Base-by-base conservation (phyloP, 2,113 vertebrate species). In the Mohoua ochrocephala region DNA sequence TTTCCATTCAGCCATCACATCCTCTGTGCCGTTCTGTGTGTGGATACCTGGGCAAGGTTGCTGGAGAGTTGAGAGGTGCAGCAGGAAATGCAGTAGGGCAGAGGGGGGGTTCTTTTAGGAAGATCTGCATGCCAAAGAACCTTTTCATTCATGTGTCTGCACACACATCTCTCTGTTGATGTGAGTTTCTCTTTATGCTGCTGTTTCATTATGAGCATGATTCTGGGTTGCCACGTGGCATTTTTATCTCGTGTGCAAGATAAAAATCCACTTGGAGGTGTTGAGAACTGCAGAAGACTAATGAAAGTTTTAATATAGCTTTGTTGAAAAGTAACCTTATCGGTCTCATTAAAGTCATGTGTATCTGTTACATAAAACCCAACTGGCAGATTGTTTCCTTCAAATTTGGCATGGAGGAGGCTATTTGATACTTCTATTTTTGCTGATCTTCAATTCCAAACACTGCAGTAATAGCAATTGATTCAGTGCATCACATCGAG, bases 321-420 rank as follows among this genome's bases (percentile, higher is more conserved):
- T 87, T 96, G 95, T 64, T 96, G 96, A 96, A 96, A 96, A 93
- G 91, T 53, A 75, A 77, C n/a, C 73, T 95, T 95, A 91, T 94
- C 67, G 0, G 63, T 78, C 79, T 65, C 87, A 80, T 85, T 89
- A 89, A 69, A 87, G 77, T 92, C 57, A 67, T 22, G 22, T 0
- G 1, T 74, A 76, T 87, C 84, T 91, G n/a, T 96, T 96, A 85
- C 59, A 90, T 80, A 91, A 96, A 93, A 65, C 67, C 50, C 26
- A 75, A 81, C 39, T 69, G 78, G 67, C 76, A 78, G 23, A 50
- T 53, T 73, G 22, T 84, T 79, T 60, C 53, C 31, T 91, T 93
- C 78, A 81, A 49, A 71, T 65, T 87, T 97, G 87, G 17, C 63
- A 68, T 80, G 37, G 57, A 49, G 65, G 30, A 56, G 15, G 30